These are phyloP conservation scores for Ellobius talpinus DNA, from an alignment of 2,113 vertebrate genomes.

Conservation along the genomic window DNA sequence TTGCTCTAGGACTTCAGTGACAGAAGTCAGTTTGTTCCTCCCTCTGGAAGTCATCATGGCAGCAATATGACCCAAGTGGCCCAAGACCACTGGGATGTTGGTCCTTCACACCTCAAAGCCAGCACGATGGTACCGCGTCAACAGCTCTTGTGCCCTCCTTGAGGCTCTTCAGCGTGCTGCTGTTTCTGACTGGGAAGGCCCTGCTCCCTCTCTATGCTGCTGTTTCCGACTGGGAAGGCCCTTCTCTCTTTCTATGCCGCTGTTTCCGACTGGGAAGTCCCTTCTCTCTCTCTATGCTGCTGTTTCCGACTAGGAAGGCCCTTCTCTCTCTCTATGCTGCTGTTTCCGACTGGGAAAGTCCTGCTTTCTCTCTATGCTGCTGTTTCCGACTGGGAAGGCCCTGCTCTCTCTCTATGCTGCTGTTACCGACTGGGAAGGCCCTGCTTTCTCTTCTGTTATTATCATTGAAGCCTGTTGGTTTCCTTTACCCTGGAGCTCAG, in stretches of 20 bases:
- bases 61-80: neutral
- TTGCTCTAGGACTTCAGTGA: no score
- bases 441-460: neutral
- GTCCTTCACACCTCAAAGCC: neutral
- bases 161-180: neutral
- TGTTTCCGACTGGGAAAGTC: neutral
- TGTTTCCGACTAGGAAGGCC: neutral
- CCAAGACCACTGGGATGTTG: neutral
- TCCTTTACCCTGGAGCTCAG: neutral
- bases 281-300: neutral
- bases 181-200: neutral
- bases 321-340: neutral
- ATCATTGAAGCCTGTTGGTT: neutral
- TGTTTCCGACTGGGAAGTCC: neutral
- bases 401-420: neutral
- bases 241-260: no score
- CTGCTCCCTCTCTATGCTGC: neutral
- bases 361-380: neutral
- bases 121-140: fast-evolving
- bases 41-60: neutral
- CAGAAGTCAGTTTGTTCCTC: neutral
- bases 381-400: neutral
- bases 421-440: neutral
- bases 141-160: neutral
- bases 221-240: neutral